phyloP scores from a whole-genome alignment of 2,113 vertebrate species.

The Cyrtonyx montezumae region DNA sequence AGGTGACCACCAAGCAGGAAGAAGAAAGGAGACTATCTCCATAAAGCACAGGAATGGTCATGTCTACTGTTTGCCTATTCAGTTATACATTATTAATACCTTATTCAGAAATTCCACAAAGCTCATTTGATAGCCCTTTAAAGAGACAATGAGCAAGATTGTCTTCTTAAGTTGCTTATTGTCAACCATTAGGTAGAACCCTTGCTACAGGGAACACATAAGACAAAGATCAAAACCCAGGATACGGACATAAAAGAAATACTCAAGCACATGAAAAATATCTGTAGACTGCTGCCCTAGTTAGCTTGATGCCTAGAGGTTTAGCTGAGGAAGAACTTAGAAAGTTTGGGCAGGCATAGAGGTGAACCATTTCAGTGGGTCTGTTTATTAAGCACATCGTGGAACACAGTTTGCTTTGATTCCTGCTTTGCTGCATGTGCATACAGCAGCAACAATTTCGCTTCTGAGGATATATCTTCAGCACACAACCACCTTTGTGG shows the following conservation, averaged over 20 bases:
- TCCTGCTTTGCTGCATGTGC: not conserved
- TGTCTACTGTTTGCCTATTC: not conserved
- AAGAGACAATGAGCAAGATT: not conserved
- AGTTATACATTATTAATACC: not conserved
- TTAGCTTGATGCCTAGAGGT: not conserved
- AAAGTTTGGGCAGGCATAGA: rapidly evolving
- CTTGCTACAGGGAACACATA: not conserved
- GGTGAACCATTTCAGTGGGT: not conserved
- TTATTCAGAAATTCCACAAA: not conserved
- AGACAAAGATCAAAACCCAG: not conserved
- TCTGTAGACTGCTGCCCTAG: not conserved
- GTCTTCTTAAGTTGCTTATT: not conserved
- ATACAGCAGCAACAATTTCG: rapidly evolving
- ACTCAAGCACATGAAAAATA: not conserved
- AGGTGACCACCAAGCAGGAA: not conserved
- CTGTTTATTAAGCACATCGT: not conserved
- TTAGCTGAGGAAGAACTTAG: not conserved
- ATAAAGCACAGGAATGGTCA: not conserved
- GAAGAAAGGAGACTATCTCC: not conserved
- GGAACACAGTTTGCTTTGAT: not conserved
- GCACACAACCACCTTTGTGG: not conserved
- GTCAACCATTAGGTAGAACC: not conserved
- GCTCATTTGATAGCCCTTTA: not conserved
- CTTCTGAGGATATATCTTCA: not conserved
- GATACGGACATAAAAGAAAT: not conserved